Conservation (phyloP, 2,797 vertebrate species). For the Myiothlypis coronata region DNA sequence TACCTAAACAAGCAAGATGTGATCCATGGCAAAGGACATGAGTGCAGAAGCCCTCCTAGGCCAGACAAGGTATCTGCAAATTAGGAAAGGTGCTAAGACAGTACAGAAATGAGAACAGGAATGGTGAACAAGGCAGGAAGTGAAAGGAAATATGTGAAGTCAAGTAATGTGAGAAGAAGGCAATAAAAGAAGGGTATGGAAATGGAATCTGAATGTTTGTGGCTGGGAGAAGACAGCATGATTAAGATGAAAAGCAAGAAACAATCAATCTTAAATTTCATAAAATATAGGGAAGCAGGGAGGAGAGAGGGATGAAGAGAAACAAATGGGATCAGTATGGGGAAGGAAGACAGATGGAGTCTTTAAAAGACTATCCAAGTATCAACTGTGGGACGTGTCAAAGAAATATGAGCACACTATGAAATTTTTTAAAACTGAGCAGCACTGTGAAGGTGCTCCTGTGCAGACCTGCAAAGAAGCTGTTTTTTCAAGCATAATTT, state of each 20-base stretch:
- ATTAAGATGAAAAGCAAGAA: neutral
- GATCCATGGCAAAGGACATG: neutral
- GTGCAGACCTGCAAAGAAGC: constrained; percentile 6
- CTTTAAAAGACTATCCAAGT: neutral
- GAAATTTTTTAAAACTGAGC: neutral
- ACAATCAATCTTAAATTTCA: neutral
- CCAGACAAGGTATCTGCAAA: neutral
- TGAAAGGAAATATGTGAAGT: neutral
- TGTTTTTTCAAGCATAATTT: constrained; percentile 10
- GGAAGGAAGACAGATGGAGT: neutral
- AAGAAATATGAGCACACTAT: neutral
- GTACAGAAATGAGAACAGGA: neutral
- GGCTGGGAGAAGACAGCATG: neutral
- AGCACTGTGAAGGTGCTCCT: neutral
- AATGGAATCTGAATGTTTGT: neutral
- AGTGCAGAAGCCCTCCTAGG: neutral
- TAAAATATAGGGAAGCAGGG: neutral
- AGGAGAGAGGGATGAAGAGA: neutral
- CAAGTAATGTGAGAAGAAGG: neutral
- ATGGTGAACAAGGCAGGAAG: neutral
- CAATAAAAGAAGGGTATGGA: neutral
- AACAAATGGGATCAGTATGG: neutral
- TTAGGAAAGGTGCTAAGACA: neutral
- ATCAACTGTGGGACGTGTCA: neutral
- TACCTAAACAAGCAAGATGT: neutral